Conservation (phyloP, 2,888 invertebrate genomes). For the Caenorhabditis sp. region DNA sequence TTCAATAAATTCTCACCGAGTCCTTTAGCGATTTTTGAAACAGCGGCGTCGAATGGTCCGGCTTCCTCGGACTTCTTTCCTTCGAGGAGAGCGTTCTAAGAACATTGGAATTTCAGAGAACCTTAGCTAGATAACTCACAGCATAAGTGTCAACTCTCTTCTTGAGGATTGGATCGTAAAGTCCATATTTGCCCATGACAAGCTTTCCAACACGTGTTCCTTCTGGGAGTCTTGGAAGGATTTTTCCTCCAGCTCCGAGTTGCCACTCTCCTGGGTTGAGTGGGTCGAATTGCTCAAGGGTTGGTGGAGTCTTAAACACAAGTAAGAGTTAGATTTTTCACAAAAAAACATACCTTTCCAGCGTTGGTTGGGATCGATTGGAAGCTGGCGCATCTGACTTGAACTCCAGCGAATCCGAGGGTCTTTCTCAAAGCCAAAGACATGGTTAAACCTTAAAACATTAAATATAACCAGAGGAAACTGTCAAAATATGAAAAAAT, state of each 20-base stretch:
- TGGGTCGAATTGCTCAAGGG: constrained; percentile 68
- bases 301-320: constrained; percentile 50
- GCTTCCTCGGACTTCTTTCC: constrained; percentile 67
- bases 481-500: neutral
- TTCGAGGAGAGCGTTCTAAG: constrained; percentile 63
- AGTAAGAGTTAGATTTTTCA: neutral
- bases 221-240: constrained; percentile 68
- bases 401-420: constrained; percentile 51
- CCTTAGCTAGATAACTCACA: constrained; percentile 46
- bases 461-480: neutral
- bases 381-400: constrained; percentile 54
- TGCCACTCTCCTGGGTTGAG: constrained; percentile 68
- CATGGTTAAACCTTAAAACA: constrained; percentile 31
- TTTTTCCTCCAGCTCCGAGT: constrained; percentile 65
- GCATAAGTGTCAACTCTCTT: constrained; percentile 63
- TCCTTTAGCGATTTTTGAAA: constrained; percentile 55
- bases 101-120: neutral
- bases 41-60: constrained; percentile 56
- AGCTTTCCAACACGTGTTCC: constrained; percentile 66
- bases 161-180: constrained; percentile 64
- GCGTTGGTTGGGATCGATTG: constrained; percentile 61
- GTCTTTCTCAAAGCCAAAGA: constrained; percentile 47
- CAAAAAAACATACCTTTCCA: constrained; percentile 42
- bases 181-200: constrained; percentile 70
- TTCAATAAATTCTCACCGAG: constrained; percentile 22